phyloP scores from a whole-genome alignment of 2,113 vertebrate genomes.

The Vimba vimba region DNA sequence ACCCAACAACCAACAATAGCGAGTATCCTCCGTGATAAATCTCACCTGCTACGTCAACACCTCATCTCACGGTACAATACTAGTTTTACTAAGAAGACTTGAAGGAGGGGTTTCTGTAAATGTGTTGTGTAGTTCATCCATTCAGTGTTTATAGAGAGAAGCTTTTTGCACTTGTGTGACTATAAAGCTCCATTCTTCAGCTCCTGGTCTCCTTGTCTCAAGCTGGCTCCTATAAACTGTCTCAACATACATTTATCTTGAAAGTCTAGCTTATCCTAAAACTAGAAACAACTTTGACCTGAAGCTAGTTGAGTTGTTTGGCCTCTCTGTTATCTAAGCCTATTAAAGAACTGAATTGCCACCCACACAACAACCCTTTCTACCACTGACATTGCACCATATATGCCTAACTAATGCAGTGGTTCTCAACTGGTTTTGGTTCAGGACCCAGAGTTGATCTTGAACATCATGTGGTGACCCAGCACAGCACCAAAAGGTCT shows the following conservation, averaged over 20 bases:
- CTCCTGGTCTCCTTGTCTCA: not conserved
- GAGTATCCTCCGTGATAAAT: constrained; percentile 1
- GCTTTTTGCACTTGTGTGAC: not conserved
- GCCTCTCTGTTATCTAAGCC: constrained; percentile 28
- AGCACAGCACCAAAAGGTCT: not conserved
- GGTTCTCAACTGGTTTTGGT: not conserved
- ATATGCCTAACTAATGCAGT: not conserved
- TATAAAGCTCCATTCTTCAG: not conserved
- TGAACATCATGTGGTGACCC: not conserved
- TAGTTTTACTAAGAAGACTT: not conserved
- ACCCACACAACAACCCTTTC: not conserved
- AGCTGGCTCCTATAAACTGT: not conserved
- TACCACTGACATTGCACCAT: constrained; percentile 1
- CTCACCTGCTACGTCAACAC: constrained; percentile 18
- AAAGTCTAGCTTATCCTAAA: constrained; percentile 42
- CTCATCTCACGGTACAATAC: not conserved
- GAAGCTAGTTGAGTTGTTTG: constrained; percentile 18
- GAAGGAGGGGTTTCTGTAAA: not conserved
- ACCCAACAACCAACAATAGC: constrained; percentile 46
- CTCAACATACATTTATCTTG: not conserved
- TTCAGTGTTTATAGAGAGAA: constrained; percentile 10
- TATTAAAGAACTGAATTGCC: constrained; percentile 7
- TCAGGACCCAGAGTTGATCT: not conserved
- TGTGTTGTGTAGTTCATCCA: not conserved
- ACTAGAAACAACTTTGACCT: constrained; percentile 47